Base-by-base conservation (phyloP, 2,797 vertebrate species). In the Mallotus villosus region DNA sequence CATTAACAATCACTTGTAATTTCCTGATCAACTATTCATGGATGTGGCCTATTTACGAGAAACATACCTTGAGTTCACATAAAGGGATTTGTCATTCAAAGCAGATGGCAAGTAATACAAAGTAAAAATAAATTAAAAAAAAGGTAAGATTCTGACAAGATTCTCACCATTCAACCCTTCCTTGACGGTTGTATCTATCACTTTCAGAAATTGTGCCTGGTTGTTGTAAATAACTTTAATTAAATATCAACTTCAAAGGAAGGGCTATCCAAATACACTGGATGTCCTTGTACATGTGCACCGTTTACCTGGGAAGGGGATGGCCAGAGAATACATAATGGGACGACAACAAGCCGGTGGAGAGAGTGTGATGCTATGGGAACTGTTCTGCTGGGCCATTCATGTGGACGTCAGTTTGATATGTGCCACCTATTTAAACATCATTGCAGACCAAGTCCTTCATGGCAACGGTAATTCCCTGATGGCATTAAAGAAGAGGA, bases 231-330 rank as follows among this genome's bases (percentile, higher is more conserved):
- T 51, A 70, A 55, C 34, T 58, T 70, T 73, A 70, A 73, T 77
- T 73, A 70, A 77, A 73, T 37, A 46, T 76, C 67, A 73, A 61
- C 27, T 68, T 63, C 49, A 60, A 32, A 66, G 63, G 53, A 77
- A 70, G 70, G 60, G 49, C 34, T 65, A 66, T 65, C 61, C 24
- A 58, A 66, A 51, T 49, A 11, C 57, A 46, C 53, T 55, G 32
- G 6, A 16, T 27, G 19, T 19, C 19, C 41, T 3, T 63, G 22
- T 25, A 27, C 51, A 27, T 9, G 32, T 34, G 32, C 32, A 34
- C 6, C 32, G 8, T 34, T 8, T 46, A 14, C 41, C 41, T 46
- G 41, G 41, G 37, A 12, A 46, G 8, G 11, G 41, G 41, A 14
- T 14, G 9, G 41, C 41, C 14, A 14, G 41, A 46, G 41, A 46